Evolutionary conservation across 2,888 invertebrate species (phyloP).

Genomic region (Pseudanteris insignis): DNA sequence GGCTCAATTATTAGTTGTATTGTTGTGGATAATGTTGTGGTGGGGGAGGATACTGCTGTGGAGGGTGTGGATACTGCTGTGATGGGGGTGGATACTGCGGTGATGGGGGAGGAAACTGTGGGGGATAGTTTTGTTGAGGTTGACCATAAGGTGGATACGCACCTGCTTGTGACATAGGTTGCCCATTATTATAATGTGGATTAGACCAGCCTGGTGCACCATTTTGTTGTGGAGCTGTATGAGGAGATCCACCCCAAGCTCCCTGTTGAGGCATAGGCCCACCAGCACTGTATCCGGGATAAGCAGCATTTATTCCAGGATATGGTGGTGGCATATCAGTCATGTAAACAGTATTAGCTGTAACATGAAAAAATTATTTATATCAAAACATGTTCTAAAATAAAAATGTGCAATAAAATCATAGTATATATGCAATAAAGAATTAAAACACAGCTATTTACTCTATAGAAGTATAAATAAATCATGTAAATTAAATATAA

Average conservation of each 20-base stretch:
- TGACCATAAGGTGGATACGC: conserved; percentile 62
- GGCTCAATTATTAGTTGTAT: too few species aligned
- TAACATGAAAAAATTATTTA: too few species aligned
- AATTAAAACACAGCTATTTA: too few species aligned
- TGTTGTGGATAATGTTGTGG: too few species aligned
- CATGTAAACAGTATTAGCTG: conserved; percentile 86
- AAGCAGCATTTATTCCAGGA: conserved; percentile 79
- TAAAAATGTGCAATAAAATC: too few species aligned
- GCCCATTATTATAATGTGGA: conserved; percentile 62
- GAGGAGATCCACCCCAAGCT: conserved; percentile 19
- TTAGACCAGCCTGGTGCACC: conserved; percentile 63
- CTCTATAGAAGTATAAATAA: too few species aligned
- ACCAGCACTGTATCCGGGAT: conserved; percentile 61
- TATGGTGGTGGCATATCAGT: conserved; percentile 93
- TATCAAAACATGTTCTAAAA: too few species aligned
- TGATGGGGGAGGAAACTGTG: too few species aligned
- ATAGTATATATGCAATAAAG: too few species aligned
- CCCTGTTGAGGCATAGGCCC: conserved; percentile 44
- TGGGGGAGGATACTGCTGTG: too few species aligned
- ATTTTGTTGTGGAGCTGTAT: conserved; percentile 51
- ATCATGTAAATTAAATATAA: too few species aligned
- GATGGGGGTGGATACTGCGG: conserved; percentile 62
- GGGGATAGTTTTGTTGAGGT: conserved; percentile 56
- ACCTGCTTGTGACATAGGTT: conserved; percentile 64
- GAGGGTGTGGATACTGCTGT: conserved; percentile 38